These are phyloP conservation scores for Kryptolebias marmoratus DNA, from an alignment of 2,113 vertebrate species.

Conservation along the genomic window DNA sequence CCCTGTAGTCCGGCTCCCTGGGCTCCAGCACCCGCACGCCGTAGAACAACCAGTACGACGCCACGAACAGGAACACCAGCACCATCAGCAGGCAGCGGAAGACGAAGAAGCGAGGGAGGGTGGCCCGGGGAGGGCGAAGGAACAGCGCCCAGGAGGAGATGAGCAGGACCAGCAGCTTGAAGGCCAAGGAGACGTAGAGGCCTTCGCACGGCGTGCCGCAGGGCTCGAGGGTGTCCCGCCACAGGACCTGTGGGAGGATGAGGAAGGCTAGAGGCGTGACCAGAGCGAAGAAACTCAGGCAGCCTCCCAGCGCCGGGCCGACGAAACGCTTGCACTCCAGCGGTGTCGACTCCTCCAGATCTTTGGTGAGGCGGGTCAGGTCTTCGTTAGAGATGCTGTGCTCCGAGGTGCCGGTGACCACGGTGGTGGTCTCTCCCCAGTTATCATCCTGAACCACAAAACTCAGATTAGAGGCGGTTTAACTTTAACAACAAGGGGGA, in stretches of 20 bases:
- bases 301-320: slow-evolving; percentile 81
- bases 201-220: slow-evolving; percentile 92
- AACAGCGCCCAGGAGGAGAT: slow-evolving; percentile 94
- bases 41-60: slow-evolving; percentile 94
- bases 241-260: slow-evolving; percentile 89
- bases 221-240: slow-evolving; percentile 86
- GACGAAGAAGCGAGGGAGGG: slow-evolving; percentile 88
- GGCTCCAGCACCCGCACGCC: slow-evolving; percentile 89
- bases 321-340: slow-evolving; percentile 90
- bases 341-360: slow-evolving; percentile 90
- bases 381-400: slow-evolving; percentile 96
- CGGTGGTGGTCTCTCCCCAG: slow-evolving; percentile 94
- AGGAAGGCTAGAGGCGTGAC: slow-evolving; percentile 91
- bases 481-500: not conserved
- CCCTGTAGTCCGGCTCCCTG: slow-evolving; percentile 86
- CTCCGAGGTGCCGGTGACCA: slow-evolving; percentile 92
- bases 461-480: not conserved
- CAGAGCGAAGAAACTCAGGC: slow-evolving; percentile 88
- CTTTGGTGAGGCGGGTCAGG: slow-evolving; percentile 90
- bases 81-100: slow-evolving; percentile 91
- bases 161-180: slow-evolving; percentile 92
- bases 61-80: slow-evolving; percentile 89
- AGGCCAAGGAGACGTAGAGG: slow-evolving; percentile 92
- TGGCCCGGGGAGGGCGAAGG: slow-evolving; percentile 88
- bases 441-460: slow-evolving; percentile 85